These are phyloP conservation scores for Alectoris magna DNA, from an alignment of 2,797 vertebrate species.

Conservation along the genomic window DNA sequence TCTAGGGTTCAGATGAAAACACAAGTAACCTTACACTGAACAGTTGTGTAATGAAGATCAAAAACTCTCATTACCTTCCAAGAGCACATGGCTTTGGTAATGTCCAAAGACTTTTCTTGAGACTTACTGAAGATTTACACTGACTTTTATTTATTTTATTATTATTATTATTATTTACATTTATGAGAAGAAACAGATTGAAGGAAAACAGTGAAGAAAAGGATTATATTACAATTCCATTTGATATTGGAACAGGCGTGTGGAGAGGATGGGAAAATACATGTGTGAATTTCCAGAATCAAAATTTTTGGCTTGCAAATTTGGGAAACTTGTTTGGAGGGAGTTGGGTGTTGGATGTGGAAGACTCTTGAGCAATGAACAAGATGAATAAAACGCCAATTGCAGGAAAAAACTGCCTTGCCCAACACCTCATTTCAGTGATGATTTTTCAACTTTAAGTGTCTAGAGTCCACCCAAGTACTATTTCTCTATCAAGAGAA, in stretches of 20 bases:
- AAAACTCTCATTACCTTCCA: background rate
- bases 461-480: background rate
- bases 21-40: accelerated
- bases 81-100: accelerated
- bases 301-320: background rate
- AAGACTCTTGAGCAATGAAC: background rate
- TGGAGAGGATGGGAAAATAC: background rate
- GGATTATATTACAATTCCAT: background rate
- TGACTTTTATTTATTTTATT: too few species aligned
- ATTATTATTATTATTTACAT: background rate
- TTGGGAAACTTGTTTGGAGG: background rate
- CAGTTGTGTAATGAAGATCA: accelerated
- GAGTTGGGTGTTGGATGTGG: accelerated
- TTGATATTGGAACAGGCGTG: too few species aligned
- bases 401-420: background rate
- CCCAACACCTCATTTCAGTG: background rate
- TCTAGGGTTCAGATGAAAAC: background rate
- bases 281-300: background rate
- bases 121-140: background rate
- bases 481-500: background rate
- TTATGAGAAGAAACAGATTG: background rate
- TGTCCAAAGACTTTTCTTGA: background rate
- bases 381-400: background rate
- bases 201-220: background rate
- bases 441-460: background rate